A percentile compares a stretch with the other conserved stretches of the same genome.
Conservation (phyloP, 2,113 vertebrate species). For the Rhinopomastus cyanomelas region DNA sequence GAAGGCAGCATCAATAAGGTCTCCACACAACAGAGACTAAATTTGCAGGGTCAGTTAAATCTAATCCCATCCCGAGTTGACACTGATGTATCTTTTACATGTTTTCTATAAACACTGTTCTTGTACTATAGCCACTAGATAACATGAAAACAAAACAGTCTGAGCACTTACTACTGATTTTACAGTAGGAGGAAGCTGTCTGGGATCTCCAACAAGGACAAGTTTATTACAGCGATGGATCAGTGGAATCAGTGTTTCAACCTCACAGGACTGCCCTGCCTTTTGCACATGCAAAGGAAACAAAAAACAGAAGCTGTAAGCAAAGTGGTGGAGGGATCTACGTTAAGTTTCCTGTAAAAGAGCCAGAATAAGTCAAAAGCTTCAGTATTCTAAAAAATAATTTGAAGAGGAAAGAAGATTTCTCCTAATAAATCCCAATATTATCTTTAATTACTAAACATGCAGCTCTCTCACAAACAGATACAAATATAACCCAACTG, state of each 20-base stretch:
- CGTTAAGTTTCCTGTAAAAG: not conserved
- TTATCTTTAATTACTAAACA: not conserved
- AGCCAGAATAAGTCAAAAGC: not conserved
- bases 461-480: not conserved
- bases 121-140: not conserved
- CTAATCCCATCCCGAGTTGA: not conserved
- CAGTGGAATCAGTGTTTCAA: slow-evolving; percentile 84
- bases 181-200: slow-evolving; percentile 86
- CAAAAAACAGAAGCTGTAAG: not conserved
- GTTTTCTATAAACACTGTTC: not conserved
- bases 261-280: slow-evolving; percentile 87
- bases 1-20: not conserved
- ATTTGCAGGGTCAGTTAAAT: not conserved
- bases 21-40: not conserved
- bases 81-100: fast-evolving
- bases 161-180: slow-evolving; percentile 78
- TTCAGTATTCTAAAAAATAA: not conserved
- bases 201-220: slow-evolving; percentile 85
- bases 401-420: not conserved
- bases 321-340: not conserved
- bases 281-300: slow-evolving; percentile 32
- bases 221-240: slow-evolving; percentile 81
- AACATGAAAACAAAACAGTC: not conserved
- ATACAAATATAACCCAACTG: not conserved
- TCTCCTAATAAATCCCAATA: not conserved